Evolutionary conservation across 2,888 invertebrate genomes (phyloP).

Genomic region (Drosophila tanythrix): DNA sequence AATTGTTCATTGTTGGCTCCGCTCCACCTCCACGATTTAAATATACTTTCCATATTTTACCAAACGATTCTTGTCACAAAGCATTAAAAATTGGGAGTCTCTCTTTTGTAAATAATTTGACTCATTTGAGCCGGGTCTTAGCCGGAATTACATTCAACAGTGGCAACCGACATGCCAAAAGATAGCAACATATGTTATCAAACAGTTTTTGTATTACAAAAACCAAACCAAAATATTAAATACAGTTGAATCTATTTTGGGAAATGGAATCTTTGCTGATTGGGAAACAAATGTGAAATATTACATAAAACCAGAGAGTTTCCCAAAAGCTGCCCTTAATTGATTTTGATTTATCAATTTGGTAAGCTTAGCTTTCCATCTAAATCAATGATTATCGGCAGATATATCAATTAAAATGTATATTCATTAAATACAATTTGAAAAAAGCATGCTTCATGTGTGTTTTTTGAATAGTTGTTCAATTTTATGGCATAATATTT

Average conservation of each 20-base stretch:
- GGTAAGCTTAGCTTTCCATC: neutral
- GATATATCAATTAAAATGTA: neutral
- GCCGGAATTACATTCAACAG: neutral
- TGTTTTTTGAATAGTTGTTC: neutral
- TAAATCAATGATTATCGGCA: neutral
- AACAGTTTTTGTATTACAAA: neutral
- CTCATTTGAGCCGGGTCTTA: neutral
- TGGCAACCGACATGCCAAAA: neutral
- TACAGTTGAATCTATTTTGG: neutral
- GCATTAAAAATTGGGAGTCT: slow-evolving; percentile 28
- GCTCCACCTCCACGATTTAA: neutral
- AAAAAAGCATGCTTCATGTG: neutral
- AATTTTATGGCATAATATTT: neutral
- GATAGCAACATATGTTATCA: neutral
- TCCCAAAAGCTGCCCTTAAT: neutral
- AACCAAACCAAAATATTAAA: neutral
- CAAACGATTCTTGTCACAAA: slow-evolving; percentile 13
- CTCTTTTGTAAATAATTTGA: neutral
- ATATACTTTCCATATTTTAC: slow-evolving; percentile 4
- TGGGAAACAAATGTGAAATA: neutral
- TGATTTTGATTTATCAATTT: too few species aligned
- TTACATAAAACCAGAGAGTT: too few species aligned
- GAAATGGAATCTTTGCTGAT: neutral
- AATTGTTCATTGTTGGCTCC: slow-evolving; percentile 27
- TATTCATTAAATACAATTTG: neutral